Evolutionary conservation across 2,888 invertebrate species (phyloP).

Genomic region (Meta bourneti): DNA sequence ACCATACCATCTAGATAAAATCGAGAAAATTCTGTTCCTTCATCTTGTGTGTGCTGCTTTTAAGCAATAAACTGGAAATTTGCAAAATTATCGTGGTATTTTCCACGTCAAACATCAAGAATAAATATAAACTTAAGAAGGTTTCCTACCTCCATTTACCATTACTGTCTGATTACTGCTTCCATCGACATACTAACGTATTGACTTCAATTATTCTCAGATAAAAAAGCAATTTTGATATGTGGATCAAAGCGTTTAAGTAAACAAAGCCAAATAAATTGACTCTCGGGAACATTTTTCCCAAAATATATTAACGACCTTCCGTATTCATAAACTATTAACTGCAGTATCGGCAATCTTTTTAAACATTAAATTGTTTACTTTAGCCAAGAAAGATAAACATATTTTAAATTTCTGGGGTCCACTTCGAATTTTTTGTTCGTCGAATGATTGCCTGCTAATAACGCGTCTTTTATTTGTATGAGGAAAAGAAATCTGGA

Average conservation of each 20-base stretch:
- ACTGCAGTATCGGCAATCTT: background rate
- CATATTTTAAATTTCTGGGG: background rate
- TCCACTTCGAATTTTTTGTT: background rate
- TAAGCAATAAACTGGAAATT: too few relatives aligned
- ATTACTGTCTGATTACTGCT: background rate
- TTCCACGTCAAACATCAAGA: too few relatives aligned
- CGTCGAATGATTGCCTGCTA: background rate
- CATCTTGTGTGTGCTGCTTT: too few relatives aligned
- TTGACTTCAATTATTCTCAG: background rate
- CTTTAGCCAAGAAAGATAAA: background rate
- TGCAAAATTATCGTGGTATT: too few relatives aligned
- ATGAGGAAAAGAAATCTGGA: background rate
- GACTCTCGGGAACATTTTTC: background rate
- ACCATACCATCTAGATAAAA: too few relatives aligned
- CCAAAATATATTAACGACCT: background rate
- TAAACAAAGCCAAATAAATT: background rate
- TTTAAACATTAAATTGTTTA: background rate
- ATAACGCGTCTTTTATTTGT: background rate
- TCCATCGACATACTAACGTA: background rate
- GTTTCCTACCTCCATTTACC: background rate
- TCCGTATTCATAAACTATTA: background rate
- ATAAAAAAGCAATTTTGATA: background rate
- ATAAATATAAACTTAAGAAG: too few relatives aligned
- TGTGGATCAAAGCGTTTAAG: background rate
- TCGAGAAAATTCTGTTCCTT: too few relatives aligned